These are phyloP conservation scores for Drosophila sturtevanti DNA, from an alignment of 1,140 invertebrate species.

Conservation along the genomic window DNA sequence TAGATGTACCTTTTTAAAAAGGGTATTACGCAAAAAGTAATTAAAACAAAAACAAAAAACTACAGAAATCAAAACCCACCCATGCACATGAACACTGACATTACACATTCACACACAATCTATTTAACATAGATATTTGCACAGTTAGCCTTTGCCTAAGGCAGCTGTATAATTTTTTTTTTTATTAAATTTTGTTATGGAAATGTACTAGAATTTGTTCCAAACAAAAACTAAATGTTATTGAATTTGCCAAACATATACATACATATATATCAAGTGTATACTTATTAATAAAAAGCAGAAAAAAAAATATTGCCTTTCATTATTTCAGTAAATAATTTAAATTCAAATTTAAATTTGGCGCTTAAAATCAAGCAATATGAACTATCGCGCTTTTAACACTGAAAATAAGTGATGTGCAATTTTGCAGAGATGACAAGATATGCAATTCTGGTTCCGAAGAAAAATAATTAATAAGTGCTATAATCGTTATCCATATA, in stretches of 20 bases:
- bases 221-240: constrained; percentile 44
- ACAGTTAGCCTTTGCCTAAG: constrained; percentile 34
- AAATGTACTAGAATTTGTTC: constrained; percentile 43
- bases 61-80: constrained; percentile 43
- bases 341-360: background rate
- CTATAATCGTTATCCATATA: too few species aligned
- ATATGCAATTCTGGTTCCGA: background rate
- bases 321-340: background rate
- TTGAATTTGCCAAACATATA: constrained; percentile 48
- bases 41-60: background rate
- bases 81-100: constrained; percentile 6
- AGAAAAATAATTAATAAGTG: too few species aligned
- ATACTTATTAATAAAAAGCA: constrained; percentile 30
- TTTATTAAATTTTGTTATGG: constrained; percentile 43
- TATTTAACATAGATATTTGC: constrained; percentile 17
- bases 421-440: background rate
- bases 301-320: background rate
- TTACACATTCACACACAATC: constrained; percentile 25
- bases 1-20: background rate
- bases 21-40: background rate
- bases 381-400: background rate
- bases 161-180: constrained; percentile 45
- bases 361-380: background rate
- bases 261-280: constrained; percentile 24
- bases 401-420: background rate